Base-by-base conservation (phyloP, 2,888 invertebrate genomes). In the Megaustenia siamemsis region DNA sequence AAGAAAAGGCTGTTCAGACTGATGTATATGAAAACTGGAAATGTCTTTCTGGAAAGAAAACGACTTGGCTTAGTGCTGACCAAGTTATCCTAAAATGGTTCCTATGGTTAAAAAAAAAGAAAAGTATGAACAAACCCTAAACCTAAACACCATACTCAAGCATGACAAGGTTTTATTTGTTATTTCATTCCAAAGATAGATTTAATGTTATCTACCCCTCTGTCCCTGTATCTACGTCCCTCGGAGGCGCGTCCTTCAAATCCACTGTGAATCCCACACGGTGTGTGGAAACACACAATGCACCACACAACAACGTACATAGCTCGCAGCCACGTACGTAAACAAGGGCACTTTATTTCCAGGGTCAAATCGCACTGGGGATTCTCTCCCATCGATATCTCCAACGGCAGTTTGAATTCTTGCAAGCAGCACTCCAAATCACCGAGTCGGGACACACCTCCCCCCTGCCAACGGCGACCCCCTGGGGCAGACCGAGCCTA, bases 301-400 rank as follows among this genome's bases (percentile, higher is more conserved):
- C n/a, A 21, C 43, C 0, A 43, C 43, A 38, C 18, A 63, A n/a
- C 45, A 43, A 40, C 21, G 18, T 66, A 78, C 78, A 40, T 56
- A 43, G 43, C 78, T 78, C 12, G 43, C 2, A 40, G 45, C 78
- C 45, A 78, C 63, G 28, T 12, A 10, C 6, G 24, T 28, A 10
- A 60, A 35, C 40, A 21, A 32, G 63, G 78, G 43, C 35, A 78
- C 81, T 32, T 71, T 73, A 56, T 63, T 63, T 45, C 49, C 53
- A 56, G 56, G 84, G 84, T 82, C 84, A 86, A 82, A 82, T 86
- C 87, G 43, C 87, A 82, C 82, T 66, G 76, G 87, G 85, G 85
- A 35, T 35, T 63, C 83, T 81, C 49, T 63, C 76, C 80, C 68
- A 75, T 85, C 80, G 21, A 71, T 60, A 66, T 60, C 80, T 79